A percentile compares a stretch with the other conserved stretches of the same genome.
phyloP scores from a whole-genome alignment of 2,797 vertebrate species.

The Serranus cabrilla region DNA sequence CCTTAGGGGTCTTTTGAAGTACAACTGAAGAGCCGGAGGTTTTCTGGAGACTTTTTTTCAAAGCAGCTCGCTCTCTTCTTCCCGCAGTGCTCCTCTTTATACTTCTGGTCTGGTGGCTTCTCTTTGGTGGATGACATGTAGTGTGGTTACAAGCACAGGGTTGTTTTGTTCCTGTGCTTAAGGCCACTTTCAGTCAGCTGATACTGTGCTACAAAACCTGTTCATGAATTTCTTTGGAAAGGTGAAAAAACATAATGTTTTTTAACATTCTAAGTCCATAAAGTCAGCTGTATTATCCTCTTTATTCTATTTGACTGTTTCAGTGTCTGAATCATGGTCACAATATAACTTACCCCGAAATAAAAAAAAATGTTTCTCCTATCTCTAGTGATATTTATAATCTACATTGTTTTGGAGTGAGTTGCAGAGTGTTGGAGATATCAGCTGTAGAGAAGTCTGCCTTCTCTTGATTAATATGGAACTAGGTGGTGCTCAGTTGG shows the following conservation, averaged over 20 bases:
- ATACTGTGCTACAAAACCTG: not conserved
- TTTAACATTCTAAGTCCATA: not conserved
- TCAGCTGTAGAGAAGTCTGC: no score
- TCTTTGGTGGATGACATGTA: conserved; percentile 8
- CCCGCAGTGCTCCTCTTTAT: conserved; percentile 3
- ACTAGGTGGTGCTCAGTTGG: no score
- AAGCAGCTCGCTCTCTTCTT: conserved; percentile 12
- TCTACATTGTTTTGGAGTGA: no score
- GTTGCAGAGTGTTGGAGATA: no score
- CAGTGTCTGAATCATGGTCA: not conserved
- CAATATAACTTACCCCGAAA: no score
- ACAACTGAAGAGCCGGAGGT: conserved; percentile 3
- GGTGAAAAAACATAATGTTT: not conserved
- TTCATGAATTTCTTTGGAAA: not conserved
- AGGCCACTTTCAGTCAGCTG: conserved; percentile 10
- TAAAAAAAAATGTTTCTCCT: no score
- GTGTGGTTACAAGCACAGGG: conserved; percentile 9
- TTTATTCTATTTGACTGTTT: not conserved
- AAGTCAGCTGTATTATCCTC: not conserved
- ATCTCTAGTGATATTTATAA: no score
- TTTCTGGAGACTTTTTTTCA: conserved; percentile 10
- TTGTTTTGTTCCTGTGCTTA: conserved; percentile 9
- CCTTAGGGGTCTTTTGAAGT: conserved; percentile 1
- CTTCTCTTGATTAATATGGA: no score
- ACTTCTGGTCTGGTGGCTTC: conserved; percentile 2